These are phyloP conservation scores for Decapterus maruadsi DNA, from an alignment of 2,797 vertebrate genomes.

Conservation along the genomic window DNA sequence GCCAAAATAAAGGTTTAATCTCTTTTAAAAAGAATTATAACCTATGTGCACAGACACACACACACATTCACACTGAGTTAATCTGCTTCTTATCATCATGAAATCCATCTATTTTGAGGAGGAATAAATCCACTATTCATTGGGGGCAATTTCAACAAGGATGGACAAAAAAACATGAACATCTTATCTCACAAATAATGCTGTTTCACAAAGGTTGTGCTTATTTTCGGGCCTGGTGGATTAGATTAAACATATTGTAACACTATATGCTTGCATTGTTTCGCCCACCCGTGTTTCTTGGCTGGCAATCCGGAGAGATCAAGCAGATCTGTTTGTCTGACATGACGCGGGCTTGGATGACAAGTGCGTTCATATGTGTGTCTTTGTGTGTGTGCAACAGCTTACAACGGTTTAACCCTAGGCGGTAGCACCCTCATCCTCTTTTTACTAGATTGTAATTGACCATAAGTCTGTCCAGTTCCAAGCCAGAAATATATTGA, in stretches of 20 bases:
- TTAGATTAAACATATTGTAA: slow-evolving; percentile 10
- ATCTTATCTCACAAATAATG: background rate
- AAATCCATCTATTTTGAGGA: slow-evolving; percentile 73
- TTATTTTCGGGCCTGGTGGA: slow-evolving; percentile 16
- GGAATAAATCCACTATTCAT: slow-evolving; percentile 61
- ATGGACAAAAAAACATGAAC: slow-evolving; percentile 27
- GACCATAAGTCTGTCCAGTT: slow-evolving; percentile 12
- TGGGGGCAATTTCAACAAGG: slow-evolving; percentile 54
- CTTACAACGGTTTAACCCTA: slow-evolving; percentile 31
- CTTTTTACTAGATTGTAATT: slow-evolving; percentile 30
- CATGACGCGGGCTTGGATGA: slow-evolving; percentile 37
- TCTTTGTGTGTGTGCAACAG: slow-evolving; percentile 28
- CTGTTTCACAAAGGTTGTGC: slow-evolving; percentile 14
- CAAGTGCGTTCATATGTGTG: slow-evolving; percentile 33
- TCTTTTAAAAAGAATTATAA: slow-evolving; percentile 72
- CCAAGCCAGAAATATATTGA: background rate
- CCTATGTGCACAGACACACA: slow-evolving; percentile 26
- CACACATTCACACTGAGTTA: slow-evolving; percentile 48
- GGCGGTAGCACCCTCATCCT: slow-evolving; percentile 21
- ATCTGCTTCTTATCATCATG: slow-evolving; percentile 65
- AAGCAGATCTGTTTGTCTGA: slow-evolving; percentile 45
- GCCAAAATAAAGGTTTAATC: slow-evolving; percentile 79
- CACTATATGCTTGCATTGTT: background rate
- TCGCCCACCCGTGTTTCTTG: slow-evolving; percentile 15
- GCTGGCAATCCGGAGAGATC: slow-evolving; percentile 47